Evolutionary conservation across 2,888 invertebrate species (phyloP).

Genomic region (Proisotoma minuta): DNA sequence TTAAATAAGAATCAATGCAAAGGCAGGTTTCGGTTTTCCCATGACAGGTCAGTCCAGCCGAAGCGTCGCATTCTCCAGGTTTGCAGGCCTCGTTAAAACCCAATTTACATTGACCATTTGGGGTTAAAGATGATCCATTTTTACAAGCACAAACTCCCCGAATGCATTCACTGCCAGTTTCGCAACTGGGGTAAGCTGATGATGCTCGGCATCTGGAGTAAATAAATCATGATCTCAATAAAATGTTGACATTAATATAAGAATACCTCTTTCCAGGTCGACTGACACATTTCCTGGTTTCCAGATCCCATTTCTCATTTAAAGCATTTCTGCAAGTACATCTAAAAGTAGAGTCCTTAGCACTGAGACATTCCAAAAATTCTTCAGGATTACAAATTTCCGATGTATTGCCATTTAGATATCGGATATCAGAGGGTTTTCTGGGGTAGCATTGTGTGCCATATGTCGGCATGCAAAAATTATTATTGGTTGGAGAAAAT

Average conservation of each 20-base stretch:
- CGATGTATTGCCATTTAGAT: neutral
- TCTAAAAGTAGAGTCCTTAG: slow-evolving; percentile 20
- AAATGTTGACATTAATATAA: too few relatives aligned
- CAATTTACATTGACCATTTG: slow-evolving; percentile 23
- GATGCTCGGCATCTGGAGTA: slow-evolving; percentile 24
- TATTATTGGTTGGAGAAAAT: slow-evolving; percentile 21
- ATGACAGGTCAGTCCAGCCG: slow-evolving; percentile 27
- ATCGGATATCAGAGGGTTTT: too few relatives aligned
- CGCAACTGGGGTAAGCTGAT: slow-evolving; percentile 28
- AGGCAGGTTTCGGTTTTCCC: slow-evolving; percentile 29
- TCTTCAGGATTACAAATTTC: slow-evolving; percentile 34
- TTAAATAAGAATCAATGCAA: slow-evolving; percentile 32
- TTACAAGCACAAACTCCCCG: slow-evolving; percentile 20
- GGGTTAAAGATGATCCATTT: slow-evolving; percentile 23
- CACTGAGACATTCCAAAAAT: slow-evolving; percentile 30
- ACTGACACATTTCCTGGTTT: slow-evolving; percentile 21
- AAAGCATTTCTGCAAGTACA: slow-evolving; percentile 35
- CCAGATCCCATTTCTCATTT: slow-evolving; percentile 30
- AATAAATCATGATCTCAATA: too few relatives aligned
- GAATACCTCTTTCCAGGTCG: slow-evolving; percentile 18
- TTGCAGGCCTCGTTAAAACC: slow-evolving; percentile 25
- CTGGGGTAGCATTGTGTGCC: slow-evolving; percentile 24
- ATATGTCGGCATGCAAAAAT: slow-evolving; percentile 25
- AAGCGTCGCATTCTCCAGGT: slow-evolving; percentile 28
- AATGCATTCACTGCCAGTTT: slow-evolving; percentile 21